Base-by-base conservation (phyloP, 1,140 invertebrate genomes). In the Berghia stephanieae region DNA sequence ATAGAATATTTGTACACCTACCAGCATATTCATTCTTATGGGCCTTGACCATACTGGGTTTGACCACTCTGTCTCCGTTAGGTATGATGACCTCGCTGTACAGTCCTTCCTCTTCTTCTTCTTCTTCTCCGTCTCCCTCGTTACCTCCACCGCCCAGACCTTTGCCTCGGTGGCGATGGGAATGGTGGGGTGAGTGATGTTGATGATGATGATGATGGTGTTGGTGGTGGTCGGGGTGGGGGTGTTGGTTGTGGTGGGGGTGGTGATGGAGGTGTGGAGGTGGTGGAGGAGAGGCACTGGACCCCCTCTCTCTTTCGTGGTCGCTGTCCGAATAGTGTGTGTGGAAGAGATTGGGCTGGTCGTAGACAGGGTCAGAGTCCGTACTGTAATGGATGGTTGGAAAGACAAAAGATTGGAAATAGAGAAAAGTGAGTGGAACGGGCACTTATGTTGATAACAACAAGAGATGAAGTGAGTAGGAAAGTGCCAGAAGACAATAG, bases 331-430 rank as follows among this genome's bases (percentile, higher is more conserved):
- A 87, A 36, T 83, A 83, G 40, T 63, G 80, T 44, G 78, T 85
- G 76, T 80, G 83, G 69, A 79, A 84, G 68, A 78, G 78, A 21
- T 77, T 80, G 38, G 86, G 91, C 83, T 94, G 92, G 89, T 96
- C 94, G 86, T 95, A 96, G 6, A 90, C 79, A 79, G 95, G 95
- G 86, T 96, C 95, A 75, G 93, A 95, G 83, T 94, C 93, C 52
- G 86, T 87, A 79, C 88, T 88, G 82, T 84, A 82, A 63, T n/a
- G n/a, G n/a, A n/a, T n/a, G n/a, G n/a, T 83, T 86, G 60, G 10
- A 74, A 79, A 60, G n/a, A 57, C 66, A 75, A 34, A 79, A 66
- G 52, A 72, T 49, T 49, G n/a, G n/a, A 49, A 49, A 49, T 13
- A 49, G 46, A 13, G 10, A 49, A 49, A n/a, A 13, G n/a, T 49